Evolutionary conservation across 2,113 vertebrate genomes (phyloP).

Genomic region (Amphilophus citrinellus): DNA sequence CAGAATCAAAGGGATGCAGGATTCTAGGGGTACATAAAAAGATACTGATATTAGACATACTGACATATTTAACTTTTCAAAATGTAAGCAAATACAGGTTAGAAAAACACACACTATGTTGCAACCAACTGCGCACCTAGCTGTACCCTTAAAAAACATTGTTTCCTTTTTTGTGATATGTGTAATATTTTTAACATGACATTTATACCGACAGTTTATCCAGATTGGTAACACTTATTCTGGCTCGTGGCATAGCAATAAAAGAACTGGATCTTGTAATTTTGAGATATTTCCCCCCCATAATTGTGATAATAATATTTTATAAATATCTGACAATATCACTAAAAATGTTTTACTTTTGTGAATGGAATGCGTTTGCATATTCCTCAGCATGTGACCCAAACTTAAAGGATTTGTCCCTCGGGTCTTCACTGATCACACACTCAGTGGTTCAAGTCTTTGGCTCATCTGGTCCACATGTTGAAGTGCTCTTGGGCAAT

Average conservation of each 20-base stretch:
- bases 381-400: no score
- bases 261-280: neutral
- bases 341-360: no score
- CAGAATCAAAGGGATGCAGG: neutral
- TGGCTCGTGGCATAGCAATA: neutral
- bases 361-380: no score
- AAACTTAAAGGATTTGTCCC: no score
- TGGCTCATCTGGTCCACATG: no score
- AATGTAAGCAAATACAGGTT: neutral
- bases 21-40: neutral
- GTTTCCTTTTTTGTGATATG: neutral
- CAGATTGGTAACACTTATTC: no score
- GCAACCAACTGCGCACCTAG: neutral
- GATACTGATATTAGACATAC: neutral
- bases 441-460: no score
- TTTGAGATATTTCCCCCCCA: accelerated
- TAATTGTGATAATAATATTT: neutral
- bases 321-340: no score
- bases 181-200: neutral
- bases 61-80: no score
- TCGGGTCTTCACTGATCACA: no score
- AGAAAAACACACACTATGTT: accelerated
- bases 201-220: no score
- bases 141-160: neutral
- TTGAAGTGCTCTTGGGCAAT: no score